Percentiles rank a stretch among this genome's conserved stretches.
Conservation (phyloP, 2,797 vertebrate species). For the Phrynocephalus guinanensis region DNA sequence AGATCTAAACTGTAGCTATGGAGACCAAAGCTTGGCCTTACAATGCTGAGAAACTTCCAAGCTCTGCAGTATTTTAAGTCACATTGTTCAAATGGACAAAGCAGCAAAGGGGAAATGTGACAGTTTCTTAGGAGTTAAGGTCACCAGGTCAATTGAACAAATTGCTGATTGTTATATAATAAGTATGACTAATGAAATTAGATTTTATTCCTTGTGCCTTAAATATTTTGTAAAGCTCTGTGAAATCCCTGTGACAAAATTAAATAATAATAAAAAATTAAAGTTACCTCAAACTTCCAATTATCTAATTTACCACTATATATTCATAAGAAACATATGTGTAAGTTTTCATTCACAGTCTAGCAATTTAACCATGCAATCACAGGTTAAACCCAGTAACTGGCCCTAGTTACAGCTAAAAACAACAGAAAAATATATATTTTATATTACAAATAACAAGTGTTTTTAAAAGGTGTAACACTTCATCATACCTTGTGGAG, state of each 20-base stretch:
- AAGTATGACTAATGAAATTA: conserved; percentile 73
- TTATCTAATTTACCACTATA: conserved; percentile 37
- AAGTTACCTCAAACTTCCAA: conserved; percentile 32
- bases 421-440: no score
- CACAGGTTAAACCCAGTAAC: conserved; percentile 9
- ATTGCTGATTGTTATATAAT: conserved; percentile 80
- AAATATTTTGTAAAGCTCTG: conserved; percentile 52
- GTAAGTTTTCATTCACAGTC: conserved; percentile 14
- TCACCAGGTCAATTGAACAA: conserved; percentile 82
- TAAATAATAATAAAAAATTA: conserved; percentile 45
- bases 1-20: conserved; percentile 80
- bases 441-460: neutral
- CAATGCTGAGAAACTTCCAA: conserved; percentile 81
- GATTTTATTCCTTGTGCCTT: conserved; percentile 72
- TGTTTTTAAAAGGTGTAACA: conserved; percentile 2
- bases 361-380: neutral
- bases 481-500: conserved; percentile 35
- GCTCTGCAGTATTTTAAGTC: conserved; percentile 78
- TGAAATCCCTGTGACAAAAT: conserved; percentile 50
- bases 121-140: conserved; percentile 86
- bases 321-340: conserved; percentile 38
- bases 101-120: conserved; percentile 83
- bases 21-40: conserved; percentile 80
- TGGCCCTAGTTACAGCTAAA: conserved; percentile 45
- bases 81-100: conserved; percentile 79